Evolutionary conservation across 2,113 vertebrate genomes (phyloP), one percentile per base, ranked within the genome.

Genomic region (Arizona elegans): DNA sequence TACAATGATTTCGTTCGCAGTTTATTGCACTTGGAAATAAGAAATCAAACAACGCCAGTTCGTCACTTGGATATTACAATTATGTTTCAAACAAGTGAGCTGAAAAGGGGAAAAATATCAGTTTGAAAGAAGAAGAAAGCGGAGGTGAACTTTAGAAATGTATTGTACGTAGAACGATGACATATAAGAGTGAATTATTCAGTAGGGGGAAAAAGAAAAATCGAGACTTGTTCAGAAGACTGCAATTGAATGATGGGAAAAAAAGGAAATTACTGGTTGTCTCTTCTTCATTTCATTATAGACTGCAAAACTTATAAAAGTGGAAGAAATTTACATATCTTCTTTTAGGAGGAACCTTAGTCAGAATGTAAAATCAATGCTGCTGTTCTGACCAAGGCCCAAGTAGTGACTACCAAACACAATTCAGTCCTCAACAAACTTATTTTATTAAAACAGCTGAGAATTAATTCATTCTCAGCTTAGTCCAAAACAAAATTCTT

Each of bases 1-100:
- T 81, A 89, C 81, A 92, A 92, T 89, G 52, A 92, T 43, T 92
- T 89, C 23, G 26, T 92, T 92, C 89, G 38, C 58, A 50, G 53
- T 92, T 89, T 85, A 89, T 54, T 89, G 65, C 38, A 58, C 52
- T 85, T 33, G 65, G 85, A 90, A 38, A 89, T 89, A 89, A 92
- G 53, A 43, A 58, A 53, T 58, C 29, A 50, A 54, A 85, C 43
- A 56, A 90, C 17, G 0, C 38, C 87, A 56, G 26, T 92, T 85
- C 53, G n/a, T 33, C 75, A 85, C 50, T 55, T 58, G 54, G 29
- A 70, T 89, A 33, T 26, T 50, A 38, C 65, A 89, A 15, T 89
- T 92, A 92, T 85, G 88, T 70, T 90, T 92, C 54, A 90, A 58
- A 92, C 17, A 89, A 90, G 26, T 50, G 53, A 50, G 89, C 38